phyloP scores from a whole-genome alignment of 2,888 invertebrate genomes.

The Caenorhabditis angaria region DNA sequence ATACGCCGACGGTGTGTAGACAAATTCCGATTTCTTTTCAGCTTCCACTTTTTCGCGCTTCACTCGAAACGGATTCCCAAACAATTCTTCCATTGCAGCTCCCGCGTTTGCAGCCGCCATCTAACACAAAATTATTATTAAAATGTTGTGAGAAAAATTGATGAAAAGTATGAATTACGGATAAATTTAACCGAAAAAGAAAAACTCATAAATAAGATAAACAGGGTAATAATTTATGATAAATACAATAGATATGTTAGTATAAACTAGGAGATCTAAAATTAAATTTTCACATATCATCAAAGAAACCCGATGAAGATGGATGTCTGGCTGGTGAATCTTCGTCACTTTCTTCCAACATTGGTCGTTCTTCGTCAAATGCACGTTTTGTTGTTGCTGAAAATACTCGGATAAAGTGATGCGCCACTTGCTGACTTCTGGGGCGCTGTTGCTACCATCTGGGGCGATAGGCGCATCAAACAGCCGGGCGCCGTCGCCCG shows the following conservation, averaged over 20 bases:
- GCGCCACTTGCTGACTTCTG: too few relatives aligned
- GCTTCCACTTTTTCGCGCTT: conserved; percentile 35
- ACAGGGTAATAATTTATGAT: conserved; percentile 4
- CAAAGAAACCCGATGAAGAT: conserved; percentile 53
- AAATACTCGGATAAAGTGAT: not conserved
- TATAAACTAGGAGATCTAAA: conserved; percentile 22
- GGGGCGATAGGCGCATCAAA: too few relatives aligned
- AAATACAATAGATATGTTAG: conserved; percentile 13
- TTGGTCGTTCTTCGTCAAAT: conserved; percentile 35
- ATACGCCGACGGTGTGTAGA: conserved; percentile 66
- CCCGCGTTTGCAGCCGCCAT: conserved; percentile 33
- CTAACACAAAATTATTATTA: conserved; percentile 9
- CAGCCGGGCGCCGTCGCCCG: too few relatives aligned
- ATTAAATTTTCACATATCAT: conserved; percentile 50
- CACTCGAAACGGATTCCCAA: conserved; percentile 58
- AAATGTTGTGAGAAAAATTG: not conserved
- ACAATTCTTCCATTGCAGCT: conserved; percentile 56
- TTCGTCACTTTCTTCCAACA: conserved; percentile 35
- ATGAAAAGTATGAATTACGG: not conserved
- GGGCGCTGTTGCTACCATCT: too few relatives aligned
- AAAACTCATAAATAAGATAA: not conserved
- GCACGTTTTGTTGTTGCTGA: not conserved
- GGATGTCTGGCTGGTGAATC: conserved; percentile 47
- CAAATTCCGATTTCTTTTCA: conserved; percentile 35
- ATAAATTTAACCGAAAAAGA: conserved; percentile 1